Conservation (phyloP, 2,888 invertebrate genomes). For the Pelosia muscerda region DNA sequence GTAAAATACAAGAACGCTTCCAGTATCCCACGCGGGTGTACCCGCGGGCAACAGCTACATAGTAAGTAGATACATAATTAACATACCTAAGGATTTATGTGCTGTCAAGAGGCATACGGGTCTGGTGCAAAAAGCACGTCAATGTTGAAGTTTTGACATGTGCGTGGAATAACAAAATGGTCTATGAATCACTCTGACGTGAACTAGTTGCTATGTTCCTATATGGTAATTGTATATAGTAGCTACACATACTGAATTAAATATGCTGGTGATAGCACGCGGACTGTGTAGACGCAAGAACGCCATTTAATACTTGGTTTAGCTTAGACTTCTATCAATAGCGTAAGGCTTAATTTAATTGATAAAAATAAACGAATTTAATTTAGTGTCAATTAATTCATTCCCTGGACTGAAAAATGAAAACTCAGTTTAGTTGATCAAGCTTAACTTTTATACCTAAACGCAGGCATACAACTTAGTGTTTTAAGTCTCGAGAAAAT, state of each 20-base stretch:
- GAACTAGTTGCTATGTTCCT: slow-evolving; percentile 56
- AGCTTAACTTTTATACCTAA: not conserved
- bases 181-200: slow-evolving; percentile 48
- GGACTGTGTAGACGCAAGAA: not conserved
- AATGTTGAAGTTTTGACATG: slow-evolving; percentile 54
- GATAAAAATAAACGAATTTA: too few relatives aligned
- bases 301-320: not conserved
- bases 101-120: slow-evolving; percentile 51
- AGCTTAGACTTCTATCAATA: too few relatives aligned
- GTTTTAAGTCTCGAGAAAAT: too few relatives aligned
- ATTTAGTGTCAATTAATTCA: too few relatives aligned
- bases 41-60: not conserved
- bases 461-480: too few relatives aligned
- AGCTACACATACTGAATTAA: slow-evolving; percentile 17
- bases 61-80: slow-evolving; percentile 11
- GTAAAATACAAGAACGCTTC: not conserved
- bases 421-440: not conserved
- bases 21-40: not conserved
- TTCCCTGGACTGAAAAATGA: not conserved
- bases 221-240: slow-evolving; percentile 38
- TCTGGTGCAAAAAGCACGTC: slow-evolving; percentile 56
- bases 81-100: slow-evolving; percentile 18
- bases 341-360: too few relatives aligned
- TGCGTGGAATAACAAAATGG: slow-evolving; percentile 53
- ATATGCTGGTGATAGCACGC: not conserved